phyloP scores from a whole-genome alignment of 2,113 vertebrate genomes.

The Micronycteris hirsuta region DNA sequence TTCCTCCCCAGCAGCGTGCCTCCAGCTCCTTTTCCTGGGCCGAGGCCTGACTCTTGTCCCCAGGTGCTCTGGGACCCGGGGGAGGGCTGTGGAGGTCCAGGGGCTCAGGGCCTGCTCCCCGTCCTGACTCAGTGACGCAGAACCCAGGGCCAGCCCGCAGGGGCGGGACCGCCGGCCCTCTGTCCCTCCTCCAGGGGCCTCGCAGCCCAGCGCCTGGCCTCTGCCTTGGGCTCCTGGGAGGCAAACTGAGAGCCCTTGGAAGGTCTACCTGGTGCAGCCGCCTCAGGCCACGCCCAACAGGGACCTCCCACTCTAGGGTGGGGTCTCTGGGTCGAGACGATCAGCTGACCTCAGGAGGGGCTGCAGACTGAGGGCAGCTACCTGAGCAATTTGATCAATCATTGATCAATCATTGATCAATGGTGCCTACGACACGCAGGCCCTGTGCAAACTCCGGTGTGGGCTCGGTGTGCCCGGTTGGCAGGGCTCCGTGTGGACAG shows the following conservation, averaged over 20 bases:
- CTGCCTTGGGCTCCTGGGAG: too few species aligned
- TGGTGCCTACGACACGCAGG: fast-evolving
- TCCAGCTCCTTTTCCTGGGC: background rate
- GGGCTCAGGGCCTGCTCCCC: background rate
- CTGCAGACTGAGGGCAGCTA: background rate
- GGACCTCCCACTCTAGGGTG: fast-evolving
- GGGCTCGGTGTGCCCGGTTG: too few species aligned
- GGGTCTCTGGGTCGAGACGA: fast-evolving
- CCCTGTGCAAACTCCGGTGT: background rate
- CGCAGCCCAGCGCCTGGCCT: background rate
- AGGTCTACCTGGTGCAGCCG: background rate
- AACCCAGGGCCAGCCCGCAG: background rate
- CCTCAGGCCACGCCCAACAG: fast-evolving
- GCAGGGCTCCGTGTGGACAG: fast-evolving
- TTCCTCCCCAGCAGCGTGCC: too few species aligned
- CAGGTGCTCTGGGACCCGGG: background rate
- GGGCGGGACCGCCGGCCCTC: too few species aligned
- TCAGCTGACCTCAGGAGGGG: background rate
- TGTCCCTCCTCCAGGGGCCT: too few species aligned
- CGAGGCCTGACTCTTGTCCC: fast-evolving
- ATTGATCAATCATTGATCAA: fast-evolving
- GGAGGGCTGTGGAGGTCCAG: fast-evolving
- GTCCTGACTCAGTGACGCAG: fast-evolving
- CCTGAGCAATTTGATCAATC: background rate
- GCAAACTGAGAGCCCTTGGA: background rate